Percentiles rank a stretch among this genome's conserved stretches.
phyloP scores from a whole-genome alignment of 1,140 invertebrate genomes.

The Amphibalanus amphitrite region DNA sequence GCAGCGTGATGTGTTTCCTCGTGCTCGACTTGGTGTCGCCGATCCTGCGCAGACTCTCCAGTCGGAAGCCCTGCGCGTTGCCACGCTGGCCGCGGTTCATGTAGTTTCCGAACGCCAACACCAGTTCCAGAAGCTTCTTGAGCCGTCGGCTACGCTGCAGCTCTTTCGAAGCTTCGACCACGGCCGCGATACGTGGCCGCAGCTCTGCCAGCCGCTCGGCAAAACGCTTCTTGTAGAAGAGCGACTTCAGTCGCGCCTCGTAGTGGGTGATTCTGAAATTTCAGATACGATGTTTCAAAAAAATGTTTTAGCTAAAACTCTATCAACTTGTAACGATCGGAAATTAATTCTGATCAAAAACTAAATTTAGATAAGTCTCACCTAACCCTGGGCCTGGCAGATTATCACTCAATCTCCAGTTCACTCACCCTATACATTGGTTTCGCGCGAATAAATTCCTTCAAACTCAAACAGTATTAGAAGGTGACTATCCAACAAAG shows the following conservation, averaged over 20 bases:
- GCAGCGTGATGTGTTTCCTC: conserved; percentile 74
- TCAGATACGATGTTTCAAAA: no score
- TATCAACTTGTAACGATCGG: no score
- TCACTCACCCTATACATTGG: no score
- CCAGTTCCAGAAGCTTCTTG: conserved; percentile 69
- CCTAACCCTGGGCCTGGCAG: no score
- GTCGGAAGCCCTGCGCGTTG: conserved; percentile 77
- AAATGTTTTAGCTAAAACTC: no score
- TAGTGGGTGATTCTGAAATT: conserved; percentile 82
- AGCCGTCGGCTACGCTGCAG: conserved; percentile 49
- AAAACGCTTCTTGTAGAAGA: conserved; percentile 94
- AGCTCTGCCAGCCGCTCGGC: conserved; percentile 66
- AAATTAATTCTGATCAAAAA: no score
- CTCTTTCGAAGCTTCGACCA: conserved; percentile 76
- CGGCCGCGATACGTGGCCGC: conserved; percentile 61
- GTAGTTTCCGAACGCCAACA: conserved; percentile 79
- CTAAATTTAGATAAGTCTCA: no score
- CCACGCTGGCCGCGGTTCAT: conserved; percentile 83
- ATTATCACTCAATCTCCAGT: background rate
- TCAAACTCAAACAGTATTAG: conserved; percentile 5
- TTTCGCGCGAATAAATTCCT: no score
- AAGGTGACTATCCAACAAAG: background rate
- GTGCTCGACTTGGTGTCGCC: conserved; percentile 87
- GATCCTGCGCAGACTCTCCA: conserved; percentile 57
- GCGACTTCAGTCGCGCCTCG: conserved; percentile 73